A percentile compares a stretch with the other conserved stretches of the same genome.
Conservation (phyloP, 2,113 vertebrate species). For the Platycercus adscitus region DNA sequence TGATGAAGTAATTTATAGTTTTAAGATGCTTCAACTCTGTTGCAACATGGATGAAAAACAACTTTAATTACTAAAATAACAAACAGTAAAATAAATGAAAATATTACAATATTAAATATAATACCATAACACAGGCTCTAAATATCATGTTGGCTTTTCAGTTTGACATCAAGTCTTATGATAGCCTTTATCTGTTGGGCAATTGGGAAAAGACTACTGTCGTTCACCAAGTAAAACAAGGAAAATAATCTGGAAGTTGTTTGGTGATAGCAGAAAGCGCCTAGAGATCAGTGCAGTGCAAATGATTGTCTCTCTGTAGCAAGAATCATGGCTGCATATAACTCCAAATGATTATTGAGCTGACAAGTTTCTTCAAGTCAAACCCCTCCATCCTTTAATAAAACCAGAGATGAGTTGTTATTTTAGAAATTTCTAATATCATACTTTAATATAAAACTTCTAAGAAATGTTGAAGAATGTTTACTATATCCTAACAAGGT, state of each 20-base stretch:
- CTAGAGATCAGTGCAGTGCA: background rate
- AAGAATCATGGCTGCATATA: background rate
- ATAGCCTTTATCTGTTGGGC: background rate
- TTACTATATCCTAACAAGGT: background rate
- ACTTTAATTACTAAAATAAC: background rate
- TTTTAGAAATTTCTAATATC: background rate
- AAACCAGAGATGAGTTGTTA: background rate
- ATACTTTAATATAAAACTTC: background rate
- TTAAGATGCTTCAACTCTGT: background rate
- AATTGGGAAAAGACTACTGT: background rate
- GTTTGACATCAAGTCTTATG: background rate
- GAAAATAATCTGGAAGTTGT: background rate
- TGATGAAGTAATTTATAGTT: background rate
- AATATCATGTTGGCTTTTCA: background rate
- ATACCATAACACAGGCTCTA: background rate
- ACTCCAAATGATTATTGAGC: background rate
- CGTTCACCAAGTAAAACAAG: background rate
- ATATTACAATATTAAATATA: background rate
- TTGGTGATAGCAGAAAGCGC: background rate
- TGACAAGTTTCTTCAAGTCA: background rate
- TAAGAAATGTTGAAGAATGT: background rate
- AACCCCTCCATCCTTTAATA: background rate
- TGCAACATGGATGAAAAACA: background rate
- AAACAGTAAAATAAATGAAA: background rate
- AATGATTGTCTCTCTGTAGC: background rate